Evolutionary conservation across 2,888 invertebrate genomes (phyloP).

Genomic region (Atrina japonica): DNA sequence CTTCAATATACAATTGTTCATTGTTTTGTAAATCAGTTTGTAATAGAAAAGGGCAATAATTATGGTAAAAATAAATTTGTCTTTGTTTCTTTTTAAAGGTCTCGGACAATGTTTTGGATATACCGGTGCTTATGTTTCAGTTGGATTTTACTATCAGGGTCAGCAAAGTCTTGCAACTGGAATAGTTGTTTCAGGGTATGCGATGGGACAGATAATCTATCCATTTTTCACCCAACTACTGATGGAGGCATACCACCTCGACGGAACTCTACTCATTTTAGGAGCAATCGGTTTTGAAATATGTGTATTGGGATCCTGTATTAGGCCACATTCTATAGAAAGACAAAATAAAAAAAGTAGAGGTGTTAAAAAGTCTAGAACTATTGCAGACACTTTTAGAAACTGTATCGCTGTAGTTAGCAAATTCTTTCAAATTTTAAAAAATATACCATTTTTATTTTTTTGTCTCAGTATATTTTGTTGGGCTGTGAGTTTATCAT

Average conservation of each 20-base stretch:
- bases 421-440: slow-evolving; percentile 1
- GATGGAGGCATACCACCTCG: background rate
- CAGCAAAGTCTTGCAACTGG: slow-evolving; percentile 16
- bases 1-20: no score
- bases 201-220: slow-evolving; percentile 9
- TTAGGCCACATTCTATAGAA: slow-evolving; percentile 7
- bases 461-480: slow-evolving; percentile 22
- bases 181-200: slow-evolving; percentile 17
- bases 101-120: slow-evolving; percentile 13
- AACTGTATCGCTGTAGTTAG: no score
- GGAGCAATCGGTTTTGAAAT: slow-evolving; percentile 14
- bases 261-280: slow-evolving; percentile 14
- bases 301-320: slow-evolving; percentile 14
- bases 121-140: slow-evolving; percentile 7
- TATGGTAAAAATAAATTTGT: background rate
- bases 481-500: background rate
- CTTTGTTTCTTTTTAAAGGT: slow-evolving; percentile 1
- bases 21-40: no score
- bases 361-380: background rate
- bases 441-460: slow-evolving; percentile 5
- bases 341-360: background rate
- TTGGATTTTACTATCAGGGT: slow-evolving; percentile 18
- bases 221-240: slow-evolving; percentile 3
- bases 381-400: no score
- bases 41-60: no score